Percentiles rank a stretch among this genome's conserved stretches.
phyloP scores from a whole-genome alignment of 2,113 vertebrate genomes.

The Maccullochella peelii region DNA sequence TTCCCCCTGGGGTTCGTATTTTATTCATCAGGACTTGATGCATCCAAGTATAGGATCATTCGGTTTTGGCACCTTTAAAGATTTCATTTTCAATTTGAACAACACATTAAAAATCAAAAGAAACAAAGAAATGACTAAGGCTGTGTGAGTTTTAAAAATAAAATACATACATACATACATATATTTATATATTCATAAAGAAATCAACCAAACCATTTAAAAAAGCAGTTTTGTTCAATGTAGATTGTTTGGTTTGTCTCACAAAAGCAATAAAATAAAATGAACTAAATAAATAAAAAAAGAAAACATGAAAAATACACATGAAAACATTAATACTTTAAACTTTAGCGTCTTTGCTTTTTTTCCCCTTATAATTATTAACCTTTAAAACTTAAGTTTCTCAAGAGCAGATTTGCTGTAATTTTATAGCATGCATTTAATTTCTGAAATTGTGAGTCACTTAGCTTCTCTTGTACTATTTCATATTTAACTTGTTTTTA shows the following conservation, averaged over 20 bases:
- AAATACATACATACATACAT: conserved; percentile 80
- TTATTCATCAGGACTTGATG: conserved; percentile 87
- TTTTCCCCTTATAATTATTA: conserved; percentile 82
- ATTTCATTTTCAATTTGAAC: conserved; percentile 84
- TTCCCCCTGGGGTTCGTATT: conserved; percentile 83
- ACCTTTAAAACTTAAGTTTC: conserved; percentile 85
- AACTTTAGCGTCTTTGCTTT: conserved; percentile 79
- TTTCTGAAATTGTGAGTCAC: conserved; percentile 85
- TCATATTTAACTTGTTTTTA: conserved; percentile 76
- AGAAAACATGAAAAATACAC: conserved; percentile 75
- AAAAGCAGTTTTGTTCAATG: conserved; percentile 79
- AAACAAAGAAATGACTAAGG: conserved; percentile 83
- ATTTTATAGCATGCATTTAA: conserved; percentile 88
- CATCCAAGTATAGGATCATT: conserved; percentile 86
- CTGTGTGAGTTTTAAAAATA: conserved; percentile 84
- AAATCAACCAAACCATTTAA: conserved; percentile 79
- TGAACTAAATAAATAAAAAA: conserved; percentile 67
- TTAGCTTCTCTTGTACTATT: conserved; percentile 81
- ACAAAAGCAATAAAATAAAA: conserved; percentile 76
- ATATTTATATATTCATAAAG: conserved; percentile 79
- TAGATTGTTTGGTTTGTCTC: conserved; percentile 80
- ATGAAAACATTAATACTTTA: conserved; percentile 83
- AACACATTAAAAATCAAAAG: conserved; percentile 80
- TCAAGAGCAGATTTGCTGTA: conserved; percentile 86
- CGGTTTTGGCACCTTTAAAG: conserved; percentile 88